These are phyloP conservation scores for Okamejei kenojei DNA, from an alignment of 2,797 vertebrate species.

Conservation along the genomic window DNA sequence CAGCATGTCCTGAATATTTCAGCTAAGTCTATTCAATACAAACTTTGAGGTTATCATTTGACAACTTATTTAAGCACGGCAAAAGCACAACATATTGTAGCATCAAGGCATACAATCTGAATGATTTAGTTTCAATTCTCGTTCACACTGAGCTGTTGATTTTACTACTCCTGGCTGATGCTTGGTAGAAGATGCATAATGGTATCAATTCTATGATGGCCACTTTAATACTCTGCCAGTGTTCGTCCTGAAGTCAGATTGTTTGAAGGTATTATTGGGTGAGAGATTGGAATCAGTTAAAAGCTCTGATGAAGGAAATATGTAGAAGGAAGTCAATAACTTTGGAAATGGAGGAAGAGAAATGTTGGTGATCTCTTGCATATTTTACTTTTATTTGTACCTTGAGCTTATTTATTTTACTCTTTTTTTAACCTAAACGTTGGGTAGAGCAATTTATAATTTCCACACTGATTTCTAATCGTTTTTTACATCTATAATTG, in stretches of 20 bases:
- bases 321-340: conserved; percentile 15
- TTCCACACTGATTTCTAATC: not conserved
- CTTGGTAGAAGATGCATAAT: not conserved
- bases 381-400: not conserved
- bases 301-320: not conserved
- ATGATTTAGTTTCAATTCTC: not conserved
- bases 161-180: not conserved
- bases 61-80: not conserved
- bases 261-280: not conserved
- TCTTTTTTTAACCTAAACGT: not conserved
- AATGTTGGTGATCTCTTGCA: not conserved
- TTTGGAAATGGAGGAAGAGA: not conserved
- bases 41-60: not conserved
- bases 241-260: not conserved
- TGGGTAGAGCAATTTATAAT: not conserved
- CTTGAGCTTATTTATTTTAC: not conserved
- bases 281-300: not conserved
- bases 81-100: not conserved
- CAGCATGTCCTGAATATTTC: not conserved
- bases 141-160: not conserved
- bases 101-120: not conserved
- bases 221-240: not conserved
- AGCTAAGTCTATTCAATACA: not conserved
- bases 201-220: not conserved
- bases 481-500: not conserved